Base-by-base conservation (phyloP, 92 coral and sea anemone species). In the Hydrozoanthus gracilis region DNA sequence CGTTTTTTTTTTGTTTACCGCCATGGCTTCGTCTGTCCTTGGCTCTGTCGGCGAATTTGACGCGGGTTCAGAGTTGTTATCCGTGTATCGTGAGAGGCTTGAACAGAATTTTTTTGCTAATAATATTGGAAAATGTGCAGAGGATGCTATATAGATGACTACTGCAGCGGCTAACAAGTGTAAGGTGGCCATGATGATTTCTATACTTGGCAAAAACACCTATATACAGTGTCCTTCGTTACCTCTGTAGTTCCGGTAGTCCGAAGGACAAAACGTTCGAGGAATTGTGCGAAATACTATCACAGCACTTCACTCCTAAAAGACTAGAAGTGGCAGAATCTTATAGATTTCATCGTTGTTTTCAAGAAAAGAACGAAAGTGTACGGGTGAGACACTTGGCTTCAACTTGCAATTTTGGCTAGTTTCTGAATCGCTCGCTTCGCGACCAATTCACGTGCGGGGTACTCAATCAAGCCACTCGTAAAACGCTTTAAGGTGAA, bases 311-410 rank as follows among this genome's bases (percentile, higher is more conserved):
- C 65, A 75, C 89, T 51, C 95, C 95, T 27, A 92, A 86, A 69
- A 56, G 92, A 66, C 65, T 86, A 45, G 91, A 92, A 50, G 92
- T 92, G 3, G 87, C 90, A 15, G 91, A 87, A 83, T 82, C 92
- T 27, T 27, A 27, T 27, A 27, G 39, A 27, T 27, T 27, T 27
- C 39, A 27, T 27, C 39, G 39, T 27, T 27, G 39, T 27, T 27
- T 0, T 27, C 39, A 27, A 27, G 39, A 27, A 27, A 2, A 27
- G 39, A 27, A 27, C 39, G 39, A 27, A 27, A 27, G 39, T 27
- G 39, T 27, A 27, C 39, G 39, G 39, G 39, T 27, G 39, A 27
- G 39, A 27, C 39, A 27, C 39, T 27, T 27, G 39, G 39, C 39
- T 27, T 27, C 39, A 27, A 27, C 39, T 27, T 27, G 39, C 2